Conservation (phyloP, 2,888 invertebrate genomes). For the Stenodema calcarata region DNA sequence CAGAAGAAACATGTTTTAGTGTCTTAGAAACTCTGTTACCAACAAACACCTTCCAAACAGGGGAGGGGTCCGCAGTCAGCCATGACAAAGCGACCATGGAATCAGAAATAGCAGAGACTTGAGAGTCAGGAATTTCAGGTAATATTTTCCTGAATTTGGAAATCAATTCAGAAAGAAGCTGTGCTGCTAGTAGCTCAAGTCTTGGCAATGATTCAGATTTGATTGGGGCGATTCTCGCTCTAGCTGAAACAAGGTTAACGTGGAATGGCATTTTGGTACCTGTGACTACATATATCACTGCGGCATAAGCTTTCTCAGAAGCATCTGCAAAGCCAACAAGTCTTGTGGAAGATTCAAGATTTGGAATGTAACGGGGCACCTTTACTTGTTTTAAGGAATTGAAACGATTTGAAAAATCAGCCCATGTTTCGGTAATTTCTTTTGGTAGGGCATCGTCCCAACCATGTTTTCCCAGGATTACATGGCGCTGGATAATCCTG, state of each 20-base stretch:
- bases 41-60: constrained; percentile 15
- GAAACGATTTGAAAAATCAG: neutral
- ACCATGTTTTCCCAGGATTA: neutral
- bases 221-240: neutral
- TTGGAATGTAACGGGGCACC: neutral
- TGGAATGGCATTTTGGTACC: neutral
- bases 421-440: neutral
- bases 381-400: neutral
- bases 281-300: neutral
- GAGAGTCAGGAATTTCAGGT: neutral
- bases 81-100: neutral
- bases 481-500: neutral
- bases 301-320: constrained; percentile 5
- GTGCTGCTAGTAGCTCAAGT: neutral
- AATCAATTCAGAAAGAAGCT: neutral
- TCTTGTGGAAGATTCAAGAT: neutral
- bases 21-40: constrained; percentile 20
- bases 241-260: neutral
- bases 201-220: neutral
- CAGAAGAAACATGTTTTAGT: neutral
- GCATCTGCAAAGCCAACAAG: constrained; percentile 17
- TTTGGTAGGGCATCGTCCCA: neutral
- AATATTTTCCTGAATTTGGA: neutral
- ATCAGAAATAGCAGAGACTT: neutral
- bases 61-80: neutral